Conservation (phyloP, 2,113 vertebrate species). For the Aix galericulata region DNA sequence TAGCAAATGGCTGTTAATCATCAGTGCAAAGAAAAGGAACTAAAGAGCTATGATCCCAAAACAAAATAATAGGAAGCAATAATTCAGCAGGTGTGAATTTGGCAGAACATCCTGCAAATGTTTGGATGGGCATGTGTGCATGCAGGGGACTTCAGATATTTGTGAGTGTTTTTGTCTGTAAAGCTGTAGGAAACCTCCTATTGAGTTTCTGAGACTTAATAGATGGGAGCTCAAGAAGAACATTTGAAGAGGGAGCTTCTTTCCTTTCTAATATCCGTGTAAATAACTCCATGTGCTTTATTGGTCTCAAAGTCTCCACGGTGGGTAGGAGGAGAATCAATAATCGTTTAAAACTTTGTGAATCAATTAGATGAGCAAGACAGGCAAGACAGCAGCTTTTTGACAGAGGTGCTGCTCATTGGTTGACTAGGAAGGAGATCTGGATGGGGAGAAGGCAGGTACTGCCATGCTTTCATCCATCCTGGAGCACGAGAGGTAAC, state of each 20-base stretch:
- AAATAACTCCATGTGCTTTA: constrained; percentile 34
- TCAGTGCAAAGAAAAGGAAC: not conserved
- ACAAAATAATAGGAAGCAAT: not conserved
- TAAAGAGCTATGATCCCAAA: not conserved
- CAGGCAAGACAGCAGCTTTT: not conserved
- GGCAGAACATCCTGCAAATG: not conserved
- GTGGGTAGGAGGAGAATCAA: constrained; percentile 27
- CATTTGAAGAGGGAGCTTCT: not conserved
- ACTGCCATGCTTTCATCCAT: not conserved
- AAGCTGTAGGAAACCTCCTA: not conserved
- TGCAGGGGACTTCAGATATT: not conserved
- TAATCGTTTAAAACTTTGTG: constrained; percentile 32
- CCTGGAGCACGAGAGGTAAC: not conserved
- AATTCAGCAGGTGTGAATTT: constrained; percentile 13
- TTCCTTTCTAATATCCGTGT: constrained; percentile 29
- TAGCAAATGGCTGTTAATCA: constrained; percentile 23
- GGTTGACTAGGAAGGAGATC: not conserved
- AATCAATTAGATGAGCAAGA: constrained; percentile 44
- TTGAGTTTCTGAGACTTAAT: constrained; percentile 11
- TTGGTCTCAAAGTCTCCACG: constrained; percentile 26
- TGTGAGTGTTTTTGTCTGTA: not conserved
- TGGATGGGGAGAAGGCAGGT: not conserved
- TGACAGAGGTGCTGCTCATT: not conserved
- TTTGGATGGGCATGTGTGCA: not conserved
- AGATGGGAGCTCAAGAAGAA: not conserved